A percentile compares a stretch with the other conserved stretches of the same genome.
Conservation (phyloP, 2,113 vertebrate species). For the Chrysochloris asiatica region DNA sequence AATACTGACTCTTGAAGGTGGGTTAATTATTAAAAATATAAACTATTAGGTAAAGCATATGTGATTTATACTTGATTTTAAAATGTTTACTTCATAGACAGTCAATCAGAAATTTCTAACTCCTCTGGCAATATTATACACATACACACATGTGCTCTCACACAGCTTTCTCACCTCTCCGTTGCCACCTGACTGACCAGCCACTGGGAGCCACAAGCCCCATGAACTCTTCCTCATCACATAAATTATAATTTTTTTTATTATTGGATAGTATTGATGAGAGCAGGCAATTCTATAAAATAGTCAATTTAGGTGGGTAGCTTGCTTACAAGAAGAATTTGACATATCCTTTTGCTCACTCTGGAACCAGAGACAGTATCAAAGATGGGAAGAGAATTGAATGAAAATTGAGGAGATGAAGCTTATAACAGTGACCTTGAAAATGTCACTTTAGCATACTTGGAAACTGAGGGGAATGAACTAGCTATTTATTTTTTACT, state of each 20-base stretch:
- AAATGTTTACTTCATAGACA: constrained; percentile 44
- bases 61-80: background rate
- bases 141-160: background rate
- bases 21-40: background rate
- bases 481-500: background rate
- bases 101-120: constrained; percentile 4
- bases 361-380: background rate
- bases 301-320: background rate
- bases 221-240: background rate
- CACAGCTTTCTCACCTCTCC: background rate
- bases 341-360: background rate
- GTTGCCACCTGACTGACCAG: background rate
- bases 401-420: background rate
- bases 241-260: constrained; percentile 31
- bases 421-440: background rate
- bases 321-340: background rate
- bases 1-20: background rate
- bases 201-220: background rate
- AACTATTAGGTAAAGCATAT: constrained; percentile 24
- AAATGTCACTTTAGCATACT: background rate
- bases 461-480: constrained; percentile 18
- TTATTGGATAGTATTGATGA: background rate
- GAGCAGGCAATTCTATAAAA: background rate
- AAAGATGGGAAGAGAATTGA: background rate
- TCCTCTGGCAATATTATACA: background rate